phyloP scores from a whole-genome alignment of 2,888 invertebrate species.

The Drosophila picticornis region DNA sequence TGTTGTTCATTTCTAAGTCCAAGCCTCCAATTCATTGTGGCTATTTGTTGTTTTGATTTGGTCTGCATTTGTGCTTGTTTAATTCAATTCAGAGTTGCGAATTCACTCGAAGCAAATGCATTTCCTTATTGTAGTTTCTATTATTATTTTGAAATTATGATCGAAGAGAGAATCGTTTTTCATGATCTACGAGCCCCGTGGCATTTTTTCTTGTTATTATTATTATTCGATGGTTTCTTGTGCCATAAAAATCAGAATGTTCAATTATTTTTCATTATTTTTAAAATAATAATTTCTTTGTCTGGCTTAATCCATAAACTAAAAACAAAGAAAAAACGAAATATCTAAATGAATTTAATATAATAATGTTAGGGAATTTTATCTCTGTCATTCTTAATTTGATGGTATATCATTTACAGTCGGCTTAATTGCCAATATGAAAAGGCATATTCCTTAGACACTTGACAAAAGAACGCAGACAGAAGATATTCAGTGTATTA shows the following conservation, averaged over 20 bases:
- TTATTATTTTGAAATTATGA: background rate
- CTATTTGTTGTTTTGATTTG: conserved; percentile 6
- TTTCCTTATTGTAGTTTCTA: background rate
- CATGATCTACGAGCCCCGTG: background rate
- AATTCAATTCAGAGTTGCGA: conserved; percentile 17
- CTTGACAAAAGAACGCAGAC: conserved; percentile 3
- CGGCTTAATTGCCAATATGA: background rate
- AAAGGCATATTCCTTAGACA: background rate
- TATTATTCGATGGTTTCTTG: background rate
- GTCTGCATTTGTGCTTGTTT: conserved; percentile 11
- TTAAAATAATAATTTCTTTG: background rate
- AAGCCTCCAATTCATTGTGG: conserved; percentile 36
- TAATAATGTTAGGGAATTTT: background rate
- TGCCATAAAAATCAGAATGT: background rate
- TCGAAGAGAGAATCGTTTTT: background rate
- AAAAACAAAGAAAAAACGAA: background rate
- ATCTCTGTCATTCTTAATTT: background rate
- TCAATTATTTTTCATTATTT: background rate
- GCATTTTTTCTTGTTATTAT: background rate
- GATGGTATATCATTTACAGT: background rate
- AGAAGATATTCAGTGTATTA: background rate
- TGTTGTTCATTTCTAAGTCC: conserved; percentile 7
- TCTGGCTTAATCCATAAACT: background rate
- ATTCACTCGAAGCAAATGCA: conserved; percentile 4
- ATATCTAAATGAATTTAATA: no score